A percentile compares a stretch with the other conserved stretches of the same genome.
Evolutionary conservation across 30 jellyfish, hydroid and myxozoan genomes (phyloP).

Genomic region (Rhopilema esculentum): DNA sequence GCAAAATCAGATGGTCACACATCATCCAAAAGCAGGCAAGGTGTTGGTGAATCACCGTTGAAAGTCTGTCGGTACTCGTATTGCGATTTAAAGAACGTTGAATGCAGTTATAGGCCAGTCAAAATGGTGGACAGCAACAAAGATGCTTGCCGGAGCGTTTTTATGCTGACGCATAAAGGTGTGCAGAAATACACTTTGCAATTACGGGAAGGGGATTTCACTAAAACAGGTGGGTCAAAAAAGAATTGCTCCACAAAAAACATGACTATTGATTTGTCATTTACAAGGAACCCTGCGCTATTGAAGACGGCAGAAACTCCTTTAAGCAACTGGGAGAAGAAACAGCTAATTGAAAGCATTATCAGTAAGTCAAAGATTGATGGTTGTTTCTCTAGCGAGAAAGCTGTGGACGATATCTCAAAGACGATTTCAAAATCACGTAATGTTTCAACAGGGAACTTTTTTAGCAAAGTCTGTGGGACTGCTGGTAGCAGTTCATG

Average conservation of each 20-base stretch:
- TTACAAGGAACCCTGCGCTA: neutral
- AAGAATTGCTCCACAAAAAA: neutral
- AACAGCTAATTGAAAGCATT: neutral
- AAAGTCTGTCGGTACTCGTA: neutral
- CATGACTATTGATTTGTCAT: neutral
- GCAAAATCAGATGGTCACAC: neutral
- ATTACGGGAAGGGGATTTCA: neutral
- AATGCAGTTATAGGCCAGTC: conserved; percentile 1
- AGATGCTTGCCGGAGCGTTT: neutral
- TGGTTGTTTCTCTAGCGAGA: neutral
- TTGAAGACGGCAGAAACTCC: neutral
- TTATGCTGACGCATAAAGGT: conserved; percentile 46
- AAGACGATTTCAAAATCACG: neutral
- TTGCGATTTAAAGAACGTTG: neutral
- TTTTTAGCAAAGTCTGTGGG: neutral
- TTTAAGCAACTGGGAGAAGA: neutral
- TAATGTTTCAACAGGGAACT: neutral
- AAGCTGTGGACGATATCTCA: neutral
- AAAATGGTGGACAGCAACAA: neutral
- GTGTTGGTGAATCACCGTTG: neutral
- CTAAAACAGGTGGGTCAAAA: neutral
- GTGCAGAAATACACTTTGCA: conserved; percentile 21
- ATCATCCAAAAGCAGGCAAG: neutral
- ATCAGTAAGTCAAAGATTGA: neutral
- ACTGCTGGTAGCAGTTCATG: neutral